A percentile compares a stretch with the other conserved stretches of the same genome.
These are phyloP conservation scores for Ruditapes philippinarum DNA, from an alignment of 1,140 invertebrate genomes.

Conservation along the genomic window DNA sequence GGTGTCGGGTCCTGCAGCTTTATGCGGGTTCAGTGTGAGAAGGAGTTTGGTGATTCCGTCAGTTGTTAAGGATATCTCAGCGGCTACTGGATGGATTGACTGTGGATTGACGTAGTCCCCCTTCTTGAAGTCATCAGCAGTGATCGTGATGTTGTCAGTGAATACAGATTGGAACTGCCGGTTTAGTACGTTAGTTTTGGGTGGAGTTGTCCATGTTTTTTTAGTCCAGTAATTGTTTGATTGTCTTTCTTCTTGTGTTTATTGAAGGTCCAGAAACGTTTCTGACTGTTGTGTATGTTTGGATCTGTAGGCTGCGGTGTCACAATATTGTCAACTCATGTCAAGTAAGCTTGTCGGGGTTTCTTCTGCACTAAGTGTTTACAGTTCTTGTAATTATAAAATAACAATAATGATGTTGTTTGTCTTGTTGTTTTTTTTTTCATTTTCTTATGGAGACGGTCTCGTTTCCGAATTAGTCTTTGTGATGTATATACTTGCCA, in stretches of 20 bases:
- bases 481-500: constrained; percentile 1
- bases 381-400: background rate
- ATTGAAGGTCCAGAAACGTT: background rate
- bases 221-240: background rate
- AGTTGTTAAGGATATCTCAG: background rate
- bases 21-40: background rate
- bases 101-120: background rate
- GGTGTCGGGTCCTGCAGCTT: constrained; percentile 7
- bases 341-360: background rate
- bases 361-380: background rate
- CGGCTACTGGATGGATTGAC: too few species aligned
- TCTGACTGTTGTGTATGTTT: background rate
- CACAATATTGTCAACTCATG: background rate
- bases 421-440: background rate
- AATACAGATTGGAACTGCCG: background rate
- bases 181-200: background rate
- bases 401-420: background rate
- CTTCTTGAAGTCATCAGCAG: background rate
- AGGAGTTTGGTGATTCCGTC: background rate
- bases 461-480: constrained; percentile 2
- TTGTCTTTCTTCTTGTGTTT: constrained; percentile 21
- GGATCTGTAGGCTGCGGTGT: background rate
- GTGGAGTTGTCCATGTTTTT: background rate
- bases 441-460: background rate
- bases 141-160: background rate